phyloP scores from a whole-genome alignment of 92 coral and sea anemone species.

The Meandrina meandrites region DNA sequence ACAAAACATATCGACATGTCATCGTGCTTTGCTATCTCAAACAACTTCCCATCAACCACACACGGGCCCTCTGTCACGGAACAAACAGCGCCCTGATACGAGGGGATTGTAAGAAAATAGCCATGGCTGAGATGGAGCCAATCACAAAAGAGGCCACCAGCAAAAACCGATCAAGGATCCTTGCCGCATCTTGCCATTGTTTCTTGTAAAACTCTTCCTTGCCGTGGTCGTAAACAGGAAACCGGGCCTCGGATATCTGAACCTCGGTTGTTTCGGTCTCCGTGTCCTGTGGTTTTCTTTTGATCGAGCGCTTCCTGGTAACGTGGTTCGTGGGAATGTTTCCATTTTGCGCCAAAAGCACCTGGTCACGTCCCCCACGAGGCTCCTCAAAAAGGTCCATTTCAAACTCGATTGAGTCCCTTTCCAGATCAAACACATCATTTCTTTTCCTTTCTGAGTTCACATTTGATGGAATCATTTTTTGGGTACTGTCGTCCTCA shows the following conservation, averaged over 20 bases:
- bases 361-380: conserved; percentile 67
- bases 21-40: background rate
- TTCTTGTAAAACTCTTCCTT: conserved; percentile 76
- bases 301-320: conserved; percentile 64
- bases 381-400: conserved; percentile 75
- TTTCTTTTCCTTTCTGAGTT: conserved; percentile 68
- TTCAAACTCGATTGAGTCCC: conserved; percentile 85
- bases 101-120: conserved; percentile 85
- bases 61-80: conserved; percentile 45
- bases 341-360: conserved; percentile 77
- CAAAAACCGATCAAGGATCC: conserved; percentile 80
- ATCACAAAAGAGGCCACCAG: conserved; percentile 78
- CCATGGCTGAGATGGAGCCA: conserved; percentile 84
- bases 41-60: background rate
- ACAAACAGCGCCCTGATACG: conserved; percentile 78
- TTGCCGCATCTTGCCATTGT: conserved; percentile 92
- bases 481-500: conserved; percentile 66
- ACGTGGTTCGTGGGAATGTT: conserved; percentile 60
- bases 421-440: conserved; percentile 73
- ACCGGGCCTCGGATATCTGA: conserved; percentile 46
- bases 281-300: conserved; percentile 63
- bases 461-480: conserved; percentile 61
- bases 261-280: conserved; percentile 51
- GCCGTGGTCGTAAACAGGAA: conserved; percentile 39
- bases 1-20: background rate